Evolutionary conservation across 2,888 invertebrate genomes (phyloP), one percentile per base, ranked within the genome.

Genomic region (Therioaphis trifolii): DNA sequence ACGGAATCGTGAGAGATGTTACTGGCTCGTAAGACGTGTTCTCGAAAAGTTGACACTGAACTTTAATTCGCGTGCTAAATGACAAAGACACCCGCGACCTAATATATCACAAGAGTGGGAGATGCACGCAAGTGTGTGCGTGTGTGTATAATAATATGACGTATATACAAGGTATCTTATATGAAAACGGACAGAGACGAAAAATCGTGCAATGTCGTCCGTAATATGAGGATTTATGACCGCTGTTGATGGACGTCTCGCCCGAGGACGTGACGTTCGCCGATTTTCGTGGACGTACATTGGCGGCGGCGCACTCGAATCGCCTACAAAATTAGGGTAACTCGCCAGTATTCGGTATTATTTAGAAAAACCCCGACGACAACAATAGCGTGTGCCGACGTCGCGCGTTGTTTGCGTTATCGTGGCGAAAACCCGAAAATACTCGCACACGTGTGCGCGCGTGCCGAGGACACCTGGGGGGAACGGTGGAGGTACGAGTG

Each of bases 161-260:
- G n/a, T 55, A 55, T n/a, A n/a, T n/a, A n/a, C n/a, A n/a, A n/a
- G n/a, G n/a, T n/a, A n/a, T n/a, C n/a, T n/a, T n/a, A n/a, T n/a
- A 15, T 15, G 71, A 35, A 12, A 1, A 21, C 15, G 2, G 18
- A 11, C 12, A 35, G 35, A 46, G 14, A 9, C 18, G 24, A 18
- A 76, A 4, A n/a, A n/a, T n/a, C n/a, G 61, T n/a, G 24, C 40
- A 63, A 66, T 35, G 71, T 29, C 68, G 7, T 79, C 46, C 55
- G n/a, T n/a, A 58, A 78, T 68, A 68, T 52, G 18, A 29, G 71
- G 61, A 71, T 61, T 71, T 71, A 71, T 35, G 69, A 15, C 18
- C 66, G 21, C 14, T 24, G 27, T 76, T 71, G 79, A 80, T 46
- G 79, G 61, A 80, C 79, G 58, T 61, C 24, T 15, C 15, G 58